These are phyloP conservation scores for Eupeodes luniger DNA, from an alignment of 2,888 invertebrate genomes.

Conservation along the genomic window DNA sequence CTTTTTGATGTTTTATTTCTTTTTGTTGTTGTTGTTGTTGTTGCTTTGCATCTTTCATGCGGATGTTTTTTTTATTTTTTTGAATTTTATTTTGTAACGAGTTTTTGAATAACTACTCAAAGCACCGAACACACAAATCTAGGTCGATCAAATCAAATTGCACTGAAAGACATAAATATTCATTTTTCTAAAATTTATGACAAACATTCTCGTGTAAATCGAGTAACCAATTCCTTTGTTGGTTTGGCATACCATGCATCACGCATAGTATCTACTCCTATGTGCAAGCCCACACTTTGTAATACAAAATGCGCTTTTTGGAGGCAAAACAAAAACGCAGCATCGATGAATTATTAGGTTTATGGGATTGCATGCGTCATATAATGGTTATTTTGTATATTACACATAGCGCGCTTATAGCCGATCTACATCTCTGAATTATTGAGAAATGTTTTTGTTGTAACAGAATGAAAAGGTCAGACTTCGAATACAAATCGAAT, in stretches of 20 bases:
- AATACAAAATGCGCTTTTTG: conserved; percentile 8
- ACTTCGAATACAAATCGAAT: neutral
- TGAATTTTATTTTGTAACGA: neutral
- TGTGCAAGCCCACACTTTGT: conserved; percentile 35
- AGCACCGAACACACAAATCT: conserved; percentile 43
- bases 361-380: conserved; percentile 36
- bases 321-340: conserved; percentile 3
- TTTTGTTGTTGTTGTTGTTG: neutral
- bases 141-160: conserved; percentile 68
- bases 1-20: conserved; percentile 15
- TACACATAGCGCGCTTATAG: neutral
- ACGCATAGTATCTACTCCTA: neutral
- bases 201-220: conserved; percentile 40
- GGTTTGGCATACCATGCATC: conserved; percentile 34
- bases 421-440: neutral
- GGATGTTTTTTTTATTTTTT: conserved; percentile 14
- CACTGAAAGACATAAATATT: conserved; percentile 65
- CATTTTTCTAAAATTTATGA: conserved; percentile 67
- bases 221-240: conserved; percentile 42
- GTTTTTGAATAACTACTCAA: conserved; percentile 28
- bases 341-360: conserved; percentile 10
- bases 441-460: neutral
- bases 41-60: conserved; percentile 31
- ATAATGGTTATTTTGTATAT: neutral
- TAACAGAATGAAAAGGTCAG: neutral